phyloP scores from a whole-genome alignment of 2,888 invertebrate genomes.

The Epinotia bilunana region DNA sequence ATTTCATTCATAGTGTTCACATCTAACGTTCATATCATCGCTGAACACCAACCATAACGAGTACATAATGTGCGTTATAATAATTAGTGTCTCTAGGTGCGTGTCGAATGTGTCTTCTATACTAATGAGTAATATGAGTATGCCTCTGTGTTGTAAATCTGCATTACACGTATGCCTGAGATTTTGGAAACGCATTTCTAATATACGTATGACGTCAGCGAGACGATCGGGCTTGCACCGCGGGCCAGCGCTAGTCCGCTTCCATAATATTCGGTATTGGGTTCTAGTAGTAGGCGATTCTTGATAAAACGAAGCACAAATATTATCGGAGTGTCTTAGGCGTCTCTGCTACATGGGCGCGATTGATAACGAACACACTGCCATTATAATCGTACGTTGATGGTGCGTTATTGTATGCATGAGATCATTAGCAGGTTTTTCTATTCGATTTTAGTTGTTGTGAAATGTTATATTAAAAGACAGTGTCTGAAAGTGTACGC shows the following conservation, averaged over 20 bases:
- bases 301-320: constrained; percentile 75
- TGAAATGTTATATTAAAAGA: constrained; percentile 55
- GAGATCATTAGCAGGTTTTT: constrained; percentile 60
- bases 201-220: constrained; percentile 73
- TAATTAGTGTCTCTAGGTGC: constrained; percentile 72
- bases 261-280: constrained; percentile 65
- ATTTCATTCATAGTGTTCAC: constrained; percentile 50
- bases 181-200: constrained; percentile 81
- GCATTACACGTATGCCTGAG: constrained; percentile 73
- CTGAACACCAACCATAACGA: constrained; percentile 58
- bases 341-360: constrained; percentile 60
- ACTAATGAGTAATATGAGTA: constrained; percentile 50
- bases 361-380: constrained; percentile 77
- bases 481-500: constrained; percentile 32
- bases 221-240: constrained; percentile 78
- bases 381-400: constrained; percentile 75
- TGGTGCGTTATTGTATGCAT: constrained; percentile 69
- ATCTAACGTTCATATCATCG: constrained; percentile 49
- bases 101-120: constrained; percentile 80
- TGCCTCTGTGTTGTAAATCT: constrained; percentile 76
- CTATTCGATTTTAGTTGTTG: constrained; percentile 53
- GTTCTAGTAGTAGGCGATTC: constrained; percentile 71
- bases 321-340: constrained; percentile 76
- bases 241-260: constrained; percentile 77
- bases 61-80: constrained; percentile 63